Conservation (phyloP, 2,888 invertebrate genomes). For the Neoaliturus tenellus region DNA sequence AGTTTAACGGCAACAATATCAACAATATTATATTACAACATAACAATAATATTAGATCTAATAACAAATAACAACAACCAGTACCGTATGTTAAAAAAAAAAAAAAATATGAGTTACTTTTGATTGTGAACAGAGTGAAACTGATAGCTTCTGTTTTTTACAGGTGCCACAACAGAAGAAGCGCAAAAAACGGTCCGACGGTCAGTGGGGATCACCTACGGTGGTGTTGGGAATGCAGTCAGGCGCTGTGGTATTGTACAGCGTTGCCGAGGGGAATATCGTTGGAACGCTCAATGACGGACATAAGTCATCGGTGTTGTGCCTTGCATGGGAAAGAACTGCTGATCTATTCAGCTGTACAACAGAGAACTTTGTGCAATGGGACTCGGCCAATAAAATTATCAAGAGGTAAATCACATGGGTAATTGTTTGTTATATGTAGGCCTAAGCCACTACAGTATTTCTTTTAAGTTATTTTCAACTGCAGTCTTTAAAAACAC, state of each 20-base stretch:
- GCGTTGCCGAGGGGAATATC: constrained; percentile 79
- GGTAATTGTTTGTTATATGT: no score
- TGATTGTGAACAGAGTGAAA: not conserved
- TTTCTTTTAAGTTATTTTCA: no score
- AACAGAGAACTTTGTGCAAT: constrained; percentile 75
- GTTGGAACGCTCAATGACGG: constrained; percentile 77
- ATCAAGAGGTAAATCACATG: constrained; percentile 76
- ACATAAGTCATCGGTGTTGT: constrained; percentile 72
- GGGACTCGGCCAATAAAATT: constrained; percentile 75
- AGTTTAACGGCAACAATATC: no score
- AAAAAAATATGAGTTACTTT: no score
- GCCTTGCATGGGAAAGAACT: constrained; percentile 77
- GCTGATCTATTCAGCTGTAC: constrained; percentile 76
- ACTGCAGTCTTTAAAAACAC: no score
- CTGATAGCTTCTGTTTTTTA: not conserved
- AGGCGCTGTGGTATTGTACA: constrained; percentile 84
- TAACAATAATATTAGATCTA: no score
- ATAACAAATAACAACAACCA: no score
- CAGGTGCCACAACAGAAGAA: constrained; percentile 58
- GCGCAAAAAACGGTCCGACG: constrained; percentile 69
- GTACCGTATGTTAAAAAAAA: not conserved
- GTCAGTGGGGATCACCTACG: constrained; percentile 11
- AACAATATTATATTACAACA: no score
- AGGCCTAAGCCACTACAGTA: no score
- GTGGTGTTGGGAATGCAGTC: constrained; percentile 82